Evolutionary conservation across 1,140 invertebrate genomes (phyloP).

Genomic region (Globodera ellingtonae): DNA sequence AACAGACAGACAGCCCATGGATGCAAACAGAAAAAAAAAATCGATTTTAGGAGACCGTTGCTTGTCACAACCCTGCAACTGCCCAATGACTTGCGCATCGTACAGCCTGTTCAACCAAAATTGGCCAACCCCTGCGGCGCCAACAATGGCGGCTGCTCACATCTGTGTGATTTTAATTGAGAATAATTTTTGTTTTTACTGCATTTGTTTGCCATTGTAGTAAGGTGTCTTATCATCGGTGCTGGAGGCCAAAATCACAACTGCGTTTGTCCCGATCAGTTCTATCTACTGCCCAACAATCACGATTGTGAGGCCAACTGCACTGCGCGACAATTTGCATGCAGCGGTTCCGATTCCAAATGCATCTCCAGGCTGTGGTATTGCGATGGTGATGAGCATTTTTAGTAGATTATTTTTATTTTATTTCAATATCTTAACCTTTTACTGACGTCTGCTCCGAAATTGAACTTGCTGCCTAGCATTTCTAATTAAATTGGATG

Average conservation of each 20-base stretch:
- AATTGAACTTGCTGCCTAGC: conserved; percentile 71
- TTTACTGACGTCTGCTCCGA: conserved; percentile 60
- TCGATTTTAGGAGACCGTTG: conserved; percentile 70
- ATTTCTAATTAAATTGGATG: too few relatives aligned
- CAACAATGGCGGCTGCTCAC: conserved; percentile 94
- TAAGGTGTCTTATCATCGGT: conserved; percentile 79
- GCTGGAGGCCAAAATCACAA: conserved; percentile 71
- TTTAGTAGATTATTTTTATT: conserved; percentile 13
- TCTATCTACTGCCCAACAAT: conserved; percentile 77
- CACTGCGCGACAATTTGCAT: conserved; percentile 86
- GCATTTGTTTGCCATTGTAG: neutral
- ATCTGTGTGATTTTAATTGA: conserved; percentile 71
- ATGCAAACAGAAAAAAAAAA: too few relatives aligned
- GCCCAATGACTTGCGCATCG: conserved; percentile 86
- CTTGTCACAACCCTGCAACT: conserved; percentile 88
- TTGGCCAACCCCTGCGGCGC: conserved; percentile 85
- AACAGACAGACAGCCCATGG: too few relatives aligned
- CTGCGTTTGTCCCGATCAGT: conserved; percentile 93
- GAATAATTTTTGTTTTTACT: neutral
- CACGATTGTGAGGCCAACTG: conserved; percentile 92
- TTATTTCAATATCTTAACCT: conserved; percentile 22
- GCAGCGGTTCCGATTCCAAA: conserved; percentile 85
- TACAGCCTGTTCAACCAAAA: conserved; percentile 54
- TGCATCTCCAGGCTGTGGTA: conserved; percentile 97
- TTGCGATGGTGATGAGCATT: conserved; percentile 74